phyloP scores from a whole-genome alignment of 2,797 vertebrate genomes.

The Malurus splendens region DNA sequence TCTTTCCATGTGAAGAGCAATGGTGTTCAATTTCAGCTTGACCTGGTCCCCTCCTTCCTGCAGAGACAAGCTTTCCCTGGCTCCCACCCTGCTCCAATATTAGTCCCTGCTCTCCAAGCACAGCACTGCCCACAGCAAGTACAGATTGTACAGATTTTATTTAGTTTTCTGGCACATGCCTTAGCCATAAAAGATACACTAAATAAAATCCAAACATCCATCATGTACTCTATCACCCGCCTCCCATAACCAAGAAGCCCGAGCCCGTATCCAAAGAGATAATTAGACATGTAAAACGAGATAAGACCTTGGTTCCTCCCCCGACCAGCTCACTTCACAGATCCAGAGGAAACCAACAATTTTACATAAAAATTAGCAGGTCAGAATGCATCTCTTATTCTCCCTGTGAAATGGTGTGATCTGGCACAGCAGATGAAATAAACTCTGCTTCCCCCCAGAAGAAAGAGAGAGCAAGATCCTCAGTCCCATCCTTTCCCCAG shows the following conservation, averaged over 20 bases:
- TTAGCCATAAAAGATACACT: not conserved
- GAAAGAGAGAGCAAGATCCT: not conserved
- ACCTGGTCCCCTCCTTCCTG: not conserved
- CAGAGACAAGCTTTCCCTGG: not conserved
- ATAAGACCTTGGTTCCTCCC: not conserved
- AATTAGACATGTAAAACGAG: not conserved
- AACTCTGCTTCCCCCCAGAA: not conserved
- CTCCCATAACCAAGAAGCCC: not conserved
- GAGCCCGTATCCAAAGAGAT: not conserved
- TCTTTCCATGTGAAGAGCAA: not conserved
- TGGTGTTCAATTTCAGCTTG: not conserved
- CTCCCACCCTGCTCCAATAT: not conserved
- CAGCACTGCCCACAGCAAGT: not conserved
- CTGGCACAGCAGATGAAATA: not conserved
- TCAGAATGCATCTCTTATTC: not conserved
- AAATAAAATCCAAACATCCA: conserved; percentile 14
- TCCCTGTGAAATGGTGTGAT: not conserved
- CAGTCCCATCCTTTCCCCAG: not conserved
- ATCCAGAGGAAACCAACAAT: not conserved
- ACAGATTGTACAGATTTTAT: not conserved
- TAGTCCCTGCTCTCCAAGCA: not conserved
- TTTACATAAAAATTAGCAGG: not conserved
- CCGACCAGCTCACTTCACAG: not conserved
- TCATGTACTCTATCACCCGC: not conserved
- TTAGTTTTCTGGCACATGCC: conserved; percentile 15